phyloP scores from a whole-genome alignment of 1,140 invertebrate genomes.

The Gryon sp. region DNA sequence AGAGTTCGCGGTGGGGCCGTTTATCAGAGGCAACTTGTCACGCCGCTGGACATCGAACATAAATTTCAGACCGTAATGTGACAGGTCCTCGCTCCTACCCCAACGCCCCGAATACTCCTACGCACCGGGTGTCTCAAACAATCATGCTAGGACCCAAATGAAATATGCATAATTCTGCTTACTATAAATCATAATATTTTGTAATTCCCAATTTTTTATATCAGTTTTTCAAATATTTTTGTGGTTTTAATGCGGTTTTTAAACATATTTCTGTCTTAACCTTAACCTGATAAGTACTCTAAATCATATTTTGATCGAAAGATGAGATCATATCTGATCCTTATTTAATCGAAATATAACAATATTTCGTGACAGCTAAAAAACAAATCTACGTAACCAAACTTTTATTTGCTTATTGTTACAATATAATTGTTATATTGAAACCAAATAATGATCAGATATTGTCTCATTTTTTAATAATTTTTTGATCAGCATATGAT shows the following conservation, averaged over 20 bases:
- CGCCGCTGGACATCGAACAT: constrained; percentile 79
- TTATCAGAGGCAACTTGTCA: constrained; percentile 80
- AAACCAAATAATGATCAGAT: no score
- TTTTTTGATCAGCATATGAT: no score
- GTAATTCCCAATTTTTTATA: constrained; percentile 51
- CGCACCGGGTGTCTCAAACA: constrained; percentile 72
- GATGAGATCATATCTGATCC: no score
- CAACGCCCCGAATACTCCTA: constrained; percentile 63
- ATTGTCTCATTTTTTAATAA: no score
- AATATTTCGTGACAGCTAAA: no score
- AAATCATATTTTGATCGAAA: no score
- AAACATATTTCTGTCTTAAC: no score
- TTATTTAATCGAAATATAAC: no score
- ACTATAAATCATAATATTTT: constrained; percentile 48
- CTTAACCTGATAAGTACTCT: no score
- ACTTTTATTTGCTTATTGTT: no score
- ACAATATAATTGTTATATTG: no score
- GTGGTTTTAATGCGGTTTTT: neutral
- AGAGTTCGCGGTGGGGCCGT: constrained; percentile 78
- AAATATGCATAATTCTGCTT: constrained; percentile 45
- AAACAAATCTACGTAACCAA: no score
- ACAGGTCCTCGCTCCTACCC: constrained; percentile 76
- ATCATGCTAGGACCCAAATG: constrained; percentile 40
- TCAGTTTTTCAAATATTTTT: constrained; percentile 39
- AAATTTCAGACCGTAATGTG: constrained; percentile 79